Evolutionary conservation across 2,888 invertebrate genomes (phyloP).

Genomic region (Drosophila nr. medialis): DNA sequence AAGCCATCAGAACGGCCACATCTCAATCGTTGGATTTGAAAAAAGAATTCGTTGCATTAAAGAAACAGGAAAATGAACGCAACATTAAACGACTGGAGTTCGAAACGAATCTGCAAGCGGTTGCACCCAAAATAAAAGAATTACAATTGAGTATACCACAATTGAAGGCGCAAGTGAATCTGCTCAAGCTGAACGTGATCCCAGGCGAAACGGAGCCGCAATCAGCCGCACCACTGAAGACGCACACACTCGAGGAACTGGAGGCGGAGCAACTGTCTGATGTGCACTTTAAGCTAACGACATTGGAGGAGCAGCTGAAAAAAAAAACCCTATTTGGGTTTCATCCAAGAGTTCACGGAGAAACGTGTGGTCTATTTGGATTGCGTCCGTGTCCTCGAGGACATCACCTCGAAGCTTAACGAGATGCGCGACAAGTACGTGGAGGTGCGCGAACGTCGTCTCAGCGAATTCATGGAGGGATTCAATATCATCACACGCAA

Average conservation of each 20-base stretch:
- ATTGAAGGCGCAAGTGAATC: constrained; percentile 85
- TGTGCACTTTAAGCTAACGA: constrained; percentile 86
- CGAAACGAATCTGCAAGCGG: constrained; percentile 88
- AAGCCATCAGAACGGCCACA: constrained; percentile 86
- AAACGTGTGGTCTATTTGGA: constrained; percentile 91
- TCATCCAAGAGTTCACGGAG: constrained; percentile 90
- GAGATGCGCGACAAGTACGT: constrained; percentile 90
- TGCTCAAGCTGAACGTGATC: constrained; percentile 88
- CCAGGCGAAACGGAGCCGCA: constrained; percentile 86
- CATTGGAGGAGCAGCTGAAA: constrained; percentile 87
- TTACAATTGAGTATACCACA: constrained; percentile 86
- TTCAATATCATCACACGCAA: constrained; percentile 94
- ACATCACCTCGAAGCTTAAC: constrained; percentile 91
- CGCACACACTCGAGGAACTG: constrained; percentile 89
- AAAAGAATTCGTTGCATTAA: constrained; percentile 86
- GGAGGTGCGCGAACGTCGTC: constrained; percentile 89
- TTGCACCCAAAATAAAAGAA: constrained; percentile 87
- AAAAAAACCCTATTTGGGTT: constrained; percentile 90
- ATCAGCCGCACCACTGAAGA: constrained; percentile 85
- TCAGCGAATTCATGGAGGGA: constrained; percentile 93
- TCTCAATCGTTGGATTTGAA: constrained; percentile 87
- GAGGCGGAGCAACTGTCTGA: constrained; percentile 86
- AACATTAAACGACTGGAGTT: constrained; percentile 91
- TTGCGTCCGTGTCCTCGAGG: constrained; percentile 91
- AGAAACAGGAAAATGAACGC: constrained; percentile 88